A percentile compares a stretch with the other conserved stretches of the same genome.
Evolutionary conservation across 2,113 vertebrate genomes (phyloP).

Genomic region (Barbus barbus): DNA sequence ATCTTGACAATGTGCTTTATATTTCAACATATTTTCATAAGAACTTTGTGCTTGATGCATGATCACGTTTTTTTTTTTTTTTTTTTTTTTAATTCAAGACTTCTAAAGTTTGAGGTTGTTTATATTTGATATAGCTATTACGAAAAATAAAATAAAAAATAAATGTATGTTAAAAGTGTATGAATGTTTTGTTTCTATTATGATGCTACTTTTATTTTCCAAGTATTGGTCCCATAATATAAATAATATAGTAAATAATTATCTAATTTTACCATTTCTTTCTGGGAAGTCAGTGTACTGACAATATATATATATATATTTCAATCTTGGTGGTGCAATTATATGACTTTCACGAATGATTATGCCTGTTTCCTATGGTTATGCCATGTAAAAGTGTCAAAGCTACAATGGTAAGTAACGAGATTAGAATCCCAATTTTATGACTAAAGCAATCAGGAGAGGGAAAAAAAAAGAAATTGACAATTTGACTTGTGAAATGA

Average conservation of each 20-base stretch:
- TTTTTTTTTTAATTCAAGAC: background rate
- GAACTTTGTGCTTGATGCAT: background rate
- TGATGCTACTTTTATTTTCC: background rate
- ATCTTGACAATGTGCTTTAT: slow-evolving; percentile 50
- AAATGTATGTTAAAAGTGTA: too few relatives aligned
- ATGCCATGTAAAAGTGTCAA: background rate
- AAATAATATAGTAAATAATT: background rate
- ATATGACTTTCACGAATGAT: background rate
- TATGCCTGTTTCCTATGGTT: background rate
- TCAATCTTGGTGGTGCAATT: background rate
- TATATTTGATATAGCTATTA: background rate
- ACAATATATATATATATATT: background rate
- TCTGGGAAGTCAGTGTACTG: background rate
- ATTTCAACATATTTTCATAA: background rate
- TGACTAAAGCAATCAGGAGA: background rate
- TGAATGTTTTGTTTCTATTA: background rate
- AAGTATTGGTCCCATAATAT: background rate
- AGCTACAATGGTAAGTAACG: background rate
- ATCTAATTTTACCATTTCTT: background rate
- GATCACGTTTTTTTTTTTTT: background rate
- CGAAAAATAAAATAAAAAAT: too few relatives aligned
- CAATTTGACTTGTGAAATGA: slow-evolving; percentile 31
- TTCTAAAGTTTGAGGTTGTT: background rate
- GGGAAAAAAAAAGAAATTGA: background rate
- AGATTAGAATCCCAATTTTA: background rate